phyloP scores from a whole-genome alignment of 2,888 invertebrate genomes.

The Tholera decimalis region DNA sequence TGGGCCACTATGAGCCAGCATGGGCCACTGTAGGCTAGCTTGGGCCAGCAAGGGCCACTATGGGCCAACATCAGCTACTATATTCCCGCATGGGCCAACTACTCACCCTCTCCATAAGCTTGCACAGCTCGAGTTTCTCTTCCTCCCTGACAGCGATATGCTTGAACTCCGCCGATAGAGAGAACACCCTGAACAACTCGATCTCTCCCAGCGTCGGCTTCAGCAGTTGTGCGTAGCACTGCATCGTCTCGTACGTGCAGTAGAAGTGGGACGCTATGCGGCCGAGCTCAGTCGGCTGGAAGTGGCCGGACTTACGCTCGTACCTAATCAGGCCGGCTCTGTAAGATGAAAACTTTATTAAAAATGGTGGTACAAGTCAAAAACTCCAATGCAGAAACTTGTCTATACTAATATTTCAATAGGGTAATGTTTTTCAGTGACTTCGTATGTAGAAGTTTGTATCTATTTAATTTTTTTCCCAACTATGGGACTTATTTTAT shows the following conservation, averaged over 20 bases:
- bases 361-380: too few species aligned
- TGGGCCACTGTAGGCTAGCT: too few species aligned
- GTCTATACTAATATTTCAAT: too few species aligned
- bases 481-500: too few species aligned
- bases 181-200: conserved; percentile 99
- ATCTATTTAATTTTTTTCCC: too few species aligned
- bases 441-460: too few species aligned
- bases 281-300: conserved; percentile 98
- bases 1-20: neutral
- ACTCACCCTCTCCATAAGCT: conserved; percentile 94
- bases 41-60: neutral
- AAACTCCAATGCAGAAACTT: too few species aligned
- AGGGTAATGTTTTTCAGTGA: too few species aligned
- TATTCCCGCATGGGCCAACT: neutral
- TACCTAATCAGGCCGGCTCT: conserved; percentile 98
- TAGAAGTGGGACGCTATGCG: conserved; percentile 99
- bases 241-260: conserved; percentile 99
- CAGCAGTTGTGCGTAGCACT: conserved; percentile 98
- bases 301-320: conserved; percentile 97
- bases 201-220: conserved; percentile 99
- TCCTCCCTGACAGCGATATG: conserved; percentile 98
- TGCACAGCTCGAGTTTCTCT: conserved; percentile 99
- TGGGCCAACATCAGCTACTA: fast-evolving
- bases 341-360: conserved; percentile 19
- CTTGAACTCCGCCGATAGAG: conserved; percentile 98